Evolutionary conservation across 2,113 vertebrate genomes (phyloP).

Genomic region (Sus scrofa): T2T-Sscrofa CM000830.6:37379001-37379500

Average conservation of each 20-base stretch:
- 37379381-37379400: not conserved
- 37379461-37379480: constrained; percentile 9
- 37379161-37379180: not conserved
- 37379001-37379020: constrained; percentile 31
- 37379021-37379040: constrained; percentile 23
- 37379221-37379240: not conserved
- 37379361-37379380: constrained; percentile 13
- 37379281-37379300: not conserved
- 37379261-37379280: not conserved
- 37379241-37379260: not conserved
- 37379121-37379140: not conserved
- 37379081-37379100: not conserved
- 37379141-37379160: not conserved
- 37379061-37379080: constrained; percentile 33
- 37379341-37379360: not conserved
- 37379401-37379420: not conserved
- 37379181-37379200: not conserved
- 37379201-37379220: constrained; percentile 17
- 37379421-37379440: not conserved
- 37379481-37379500: not conserved
- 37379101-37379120: not conserved
- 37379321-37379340: not conserved
- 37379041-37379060: constrained; percentile 39
- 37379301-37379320: not conserved
- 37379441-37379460: not conserved